A percentile compares a stretch with the other conserved stretches of the same genome.
Evolutionary conservation across 2,888 invertebrate genomes (phyloP).

Genomic region (Odiellus spinosus): DNA sequence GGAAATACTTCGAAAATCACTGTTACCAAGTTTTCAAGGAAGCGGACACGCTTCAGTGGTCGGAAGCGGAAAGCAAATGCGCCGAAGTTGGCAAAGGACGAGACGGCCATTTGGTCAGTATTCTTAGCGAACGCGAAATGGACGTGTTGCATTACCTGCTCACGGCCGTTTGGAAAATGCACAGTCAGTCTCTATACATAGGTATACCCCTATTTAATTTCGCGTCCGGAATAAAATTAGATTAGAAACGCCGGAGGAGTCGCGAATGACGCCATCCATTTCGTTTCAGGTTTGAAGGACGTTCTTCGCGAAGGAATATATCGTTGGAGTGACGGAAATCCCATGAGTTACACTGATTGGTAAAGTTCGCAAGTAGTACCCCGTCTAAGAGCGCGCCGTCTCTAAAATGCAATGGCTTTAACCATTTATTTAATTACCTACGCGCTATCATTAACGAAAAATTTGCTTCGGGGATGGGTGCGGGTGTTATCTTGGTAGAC

Average conservation of each 20-base stretch:
- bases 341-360: slow-evolving; percentile 25
- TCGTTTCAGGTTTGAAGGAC: slow-evolving; percentile 22
- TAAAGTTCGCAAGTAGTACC: too few relatives aligned
- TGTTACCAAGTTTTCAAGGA: slow-evolving; percentile 21
- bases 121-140: slow-evolving; percentile 25
- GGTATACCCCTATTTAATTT: slow-evolving; percentile 18
- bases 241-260: too few relatives aligned
- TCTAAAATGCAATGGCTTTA: too few relatives aligned
- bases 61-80: slow-evolving; percentile 22
- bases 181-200: slow-evolving; percentile 22
- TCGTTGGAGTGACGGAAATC: slow-evolving; percentile 24
- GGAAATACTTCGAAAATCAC: slow-evolving; percentile 22
- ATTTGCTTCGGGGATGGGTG: too few relatives aligned
- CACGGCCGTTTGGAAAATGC: slow-evolving; percentile 21
- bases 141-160: slow-evolving; percentile 25
- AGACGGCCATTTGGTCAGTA: slow-evolving; percentile 25
- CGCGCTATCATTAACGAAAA: too few relatives aligned
- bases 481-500: too few relatives aligned
- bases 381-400: too few relatives aligned
- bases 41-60: slow-evolving; percentile 23
- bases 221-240: too few relatives aligned
- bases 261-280: too few relatives aligned
- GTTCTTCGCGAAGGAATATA: slow-evolving; percentile 22
- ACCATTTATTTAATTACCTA: too few relatives aligned
- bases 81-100: slow-evolving; percentile 11